Evolutionary conservation across 2,113 vertebrate genomes (phyloP), one percentile per base, ranked within the genome.

Genomic region (Potamarius usumacintae): DNA sequence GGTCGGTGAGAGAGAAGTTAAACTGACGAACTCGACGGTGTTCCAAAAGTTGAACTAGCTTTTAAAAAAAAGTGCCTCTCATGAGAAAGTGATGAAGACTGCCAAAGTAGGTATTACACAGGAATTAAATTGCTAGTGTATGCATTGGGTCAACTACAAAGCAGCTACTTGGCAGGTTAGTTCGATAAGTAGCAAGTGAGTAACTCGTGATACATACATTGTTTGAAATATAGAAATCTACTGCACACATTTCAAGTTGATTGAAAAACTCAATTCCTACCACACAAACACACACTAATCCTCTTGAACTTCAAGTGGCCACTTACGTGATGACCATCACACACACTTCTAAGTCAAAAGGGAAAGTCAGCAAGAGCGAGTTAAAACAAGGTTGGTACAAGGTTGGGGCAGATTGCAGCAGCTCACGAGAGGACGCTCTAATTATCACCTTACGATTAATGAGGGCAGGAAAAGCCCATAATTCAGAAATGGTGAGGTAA

Each of bases 401-500:
- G 55, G 55, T 12, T 57, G 55, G 14, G 42, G 74, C 78, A 62
- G 79, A 42, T 62, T 62, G 79, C 57, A 48, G 79, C 10, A 22
- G 57, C 79, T 82, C 79, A 82, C 30, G 22, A 82, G 79, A 62
- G 79, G 79, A 82, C 58, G 30, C 79, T 82, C 18, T 82, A 72
- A 84, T 84, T 55, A 84, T 57, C 63, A 84, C 65, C 79, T 62
- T 12, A 62, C 79, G 30, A 82, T 62, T 82, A 82, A 60, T 57
- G 15, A 82, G 57, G 30, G 57, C 79, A 82, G 79, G 57, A 48
- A 82, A 42, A 62, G 57, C 30, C 25, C 57, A 82, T 82, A 4
- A 22, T 42, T 62, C 30, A 62, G 79, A 84, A 30, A 30, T 25
- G n/a, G 25, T 55, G 82, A 55, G 82, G 42, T 84, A 84, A 67